Base-by-base conservation (phyloP, 2,888 invertebrate species). In the Athetis lepigone region DNA sequence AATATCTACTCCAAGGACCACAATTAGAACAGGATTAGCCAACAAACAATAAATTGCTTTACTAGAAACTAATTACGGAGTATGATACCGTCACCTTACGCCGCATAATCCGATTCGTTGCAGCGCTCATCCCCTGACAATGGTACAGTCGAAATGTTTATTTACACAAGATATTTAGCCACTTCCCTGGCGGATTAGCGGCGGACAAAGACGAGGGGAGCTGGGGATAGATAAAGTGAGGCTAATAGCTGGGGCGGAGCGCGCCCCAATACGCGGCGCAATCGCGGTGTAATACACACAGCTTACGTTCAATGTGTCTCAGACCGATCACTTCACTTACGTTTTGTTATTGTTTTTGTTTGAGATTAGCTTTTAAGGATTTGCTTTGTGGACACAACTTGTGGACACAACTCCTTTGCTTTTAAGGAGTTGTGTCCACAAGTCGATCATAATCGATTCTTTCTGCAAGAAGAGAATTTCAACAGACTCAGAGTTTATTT, bases 151-250 rank as follows among this genome's bases (percentile, higher is more conserved):
- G 84, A 81, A 91, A 93, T 94, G 93, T 95, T 94, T 95, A 93
- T 95, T 95, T 95, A 94, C 92, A 93, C 94, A 95, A 95, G 93
- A 93, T 94, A 93, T 94, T 94, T 94, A 94, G 93, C 90, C 93
- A 93, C 94, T 93, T 94, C 93, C 94, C 94, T 88, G 90, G 81
- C 91, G 91, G 93, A 93, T 95, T 92, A 93, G 90, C 87, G 88
- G 87, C 84, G 86, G 90, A 89, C 90, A 89, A 86, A 89, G 90
- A 86, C 87, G 88, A 89, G 91, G 92, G 92, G 90, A 71, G 82
- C 82, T 81, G 83, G 74, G 80, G 80, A 84, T 83, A 91, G 92
- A 93, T 92, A 92, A 88, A 90, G 87, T 84, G 88, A 84, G 81
- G 86, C 90, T 93, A 94, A 94, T 92, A 88, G 88, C 78, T 88